Evolutionary conservation across 1,140 invertebrate genomes (phyloP).

Genomic region (Drosophila sechellia): DNA sequence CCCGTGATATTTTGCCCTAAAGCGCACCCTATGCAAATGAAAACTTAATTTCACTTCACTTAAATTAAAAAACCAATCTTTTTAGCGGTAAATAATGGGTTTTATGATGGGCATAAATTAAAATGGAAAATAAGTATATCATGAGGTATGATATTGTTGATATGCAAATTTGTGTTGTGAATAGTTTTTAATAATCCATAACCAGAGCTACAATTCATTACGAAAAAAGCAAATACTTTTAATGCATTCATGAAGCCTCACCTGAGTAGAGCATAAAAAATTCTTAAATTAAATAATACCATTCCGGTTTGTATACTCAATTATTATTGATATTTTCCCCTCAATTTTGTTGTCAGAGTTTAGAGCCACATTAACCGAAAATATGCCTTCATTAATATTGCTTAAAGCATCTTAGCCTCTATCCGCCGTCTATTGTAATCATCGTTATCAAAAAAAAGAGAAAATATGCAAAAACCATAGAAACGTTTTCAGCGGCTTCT

Average conservation of each 20-base stretch:
- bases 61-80: not conserved
- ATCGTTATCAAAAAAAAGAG: slow-evolving; percentile 10
- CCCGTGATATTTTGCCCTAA: too few species aligned
- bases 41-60: not conserved
- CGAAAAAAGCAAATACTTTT: not conserved
- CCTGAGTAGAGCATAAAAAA: slow-evolving; percentile 1
- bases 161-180: slow-evolving; percentile 10
- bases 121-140: too few species aligned
- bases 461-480: slow-evolving; percentile 26
- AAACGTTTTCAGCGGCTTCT: slow-evolving; percentile 9
- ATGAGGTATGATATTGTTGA: not conserved
- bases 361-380: slow-evolving; percentile 27
- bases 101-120: slow-evolving; percentile 13
- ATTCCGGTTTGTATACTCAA: not conserved
- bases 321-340: slow-evolving; percentile 28
- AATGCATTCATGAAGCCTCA: not conserved
- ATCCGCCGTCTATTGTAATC: slow-evolving; percentile 19
- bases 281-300: too few species aligned
- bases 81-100: not conserved
- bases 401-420: slow-evolving; percentile 29
- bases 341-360: slow-evolving; percentile 29
- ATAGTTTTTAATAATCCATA: not conserved
- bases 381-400: slow-evolving; percentile 39
- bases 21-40: not conserved
- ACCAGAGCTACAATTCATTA: not conserved